Evolutionary conservation across 2,113 vertebrate genomes (phyloP), one percentile per base, ranked within the genome.

Genomic region (Uria aalge): DNA sequence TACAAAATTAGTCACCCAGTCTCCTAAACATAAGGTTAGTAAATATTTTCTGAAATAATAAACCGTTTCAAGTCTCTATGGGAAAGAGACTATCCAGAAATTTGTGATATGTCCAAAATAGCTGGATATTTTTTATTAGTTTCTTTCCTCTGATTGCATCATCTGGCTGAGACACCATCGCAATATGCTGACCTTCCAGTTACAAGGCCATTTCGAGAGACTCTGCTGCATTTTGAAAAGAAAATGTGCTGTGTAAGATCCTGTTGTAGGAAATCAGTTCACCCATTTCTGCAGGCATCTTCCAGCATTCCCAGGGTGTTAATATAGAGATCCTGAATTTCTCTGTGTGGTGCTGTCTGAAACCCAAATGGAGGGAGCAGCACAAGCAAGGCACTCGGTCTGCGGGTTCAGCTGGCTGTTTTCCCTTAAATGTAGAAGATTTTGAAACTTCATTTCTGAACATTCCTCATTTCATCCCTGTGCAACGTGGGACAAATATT

Each of bases 41-140:
- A 76, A 93, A 92, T 68, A 83, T 84, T 78, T 93, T 93, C 94
- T 95, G 71, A 95, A 85, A 89, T 91, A 96, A 90, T 93, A 91
- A 94, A 75, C 53, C 41, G 7, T 85, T 90, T 74, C 27, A 85
- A 81, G 66, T 60, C 88, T 85, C 77, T 85, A 2, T 97, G 96
- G 96, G 94, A 97, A 96, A 71, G 66, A 73, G 38, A 29, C 77
- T 45, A 5, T 74, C 67, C 18, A 56, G 73, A 91, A 90, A 75
- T 67, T 36, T 48, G n/a, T 85, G 78, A 67, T 64, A 50, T 45
- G 36, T 86, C 83, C 69, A 91, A 48, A 86, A 72, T 62, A 92
- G 68, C 43, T 88, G 90, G 67, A 74, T 87, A 77, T 84, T 94
- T 83, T 89, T 88, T 75, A 59, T 73, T 60, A 55, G 59, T 82